phyloP scores from a whole-genome alignment of 2,888 invertebrate genomes.

The Frankliniella intonsa region DNA sequence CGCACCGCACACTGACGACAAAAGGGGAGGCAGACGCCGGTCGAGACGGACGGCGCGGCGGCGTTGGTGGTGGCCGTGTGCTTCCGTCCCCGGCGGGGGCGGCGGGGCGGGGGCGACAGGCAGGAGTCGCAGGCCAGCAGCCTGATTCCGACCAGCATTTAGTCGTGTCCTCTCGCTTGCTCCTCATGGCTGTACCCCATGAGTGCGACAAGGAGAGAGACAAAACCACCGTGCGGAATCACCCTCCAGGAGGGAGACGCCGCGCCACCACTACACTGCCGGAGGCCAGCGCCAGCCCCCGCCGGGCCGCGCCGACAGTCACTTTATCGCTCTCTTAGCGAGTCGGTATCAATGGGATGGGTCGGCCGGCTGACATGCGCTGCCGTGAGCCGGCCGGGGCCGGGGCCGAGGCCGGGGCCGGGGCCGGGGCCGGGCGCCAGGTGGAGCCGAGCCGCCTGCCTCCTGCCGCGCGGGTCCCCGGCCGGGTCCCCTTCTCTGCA shows the following conservation, averaged over 20 bases:
- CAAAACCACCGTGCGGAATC: too few relatives aligned
- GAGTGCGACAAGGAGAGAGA: too few relatives aligned
- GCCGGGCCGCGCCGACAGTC: not conserved
- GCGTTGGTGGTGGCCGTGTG: not conserved
- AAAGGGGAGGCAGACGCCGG: too few relatives aligned
- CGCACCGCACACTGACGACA: too few relatives aligned
- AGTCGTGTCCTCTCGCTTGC: too few relatives aligned
- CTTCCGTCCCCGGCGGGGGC: not conserved
- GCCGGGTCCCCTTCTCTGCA: not conserved
- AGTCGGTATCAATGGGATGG: slow-evolving; percentile 11
- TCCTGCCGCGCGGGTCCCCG: not conserved
- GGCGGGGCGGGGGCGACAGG: too few relatives aligned
- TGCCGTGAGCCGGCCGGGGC: not conserved
- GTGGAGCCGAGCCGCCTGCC: not conserved
- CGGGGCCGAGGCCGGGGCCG: too few relatives aligned
- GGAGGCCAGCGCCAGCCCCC: not conserved
- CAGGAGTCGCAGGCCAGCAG: too few relatives aligned
- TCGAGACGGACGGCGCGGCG: not conserved
- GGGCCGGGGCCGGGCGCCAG: not conserved
- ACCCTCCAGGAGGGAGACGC: too few relatives aligned
- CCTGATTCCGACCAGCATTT: too few relatives aligned
- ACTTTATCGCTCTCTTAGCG: slow-evolving; percentile 7
- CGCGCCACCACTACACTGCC: too few relatives aligned
- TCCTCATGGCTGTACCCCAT: too few relatives aligned
- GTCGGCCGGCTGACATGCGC: not conserved